Conservation (phyloP, 2,888 invertebrate genomes). For the Tanaodytes sp. region DNA sequence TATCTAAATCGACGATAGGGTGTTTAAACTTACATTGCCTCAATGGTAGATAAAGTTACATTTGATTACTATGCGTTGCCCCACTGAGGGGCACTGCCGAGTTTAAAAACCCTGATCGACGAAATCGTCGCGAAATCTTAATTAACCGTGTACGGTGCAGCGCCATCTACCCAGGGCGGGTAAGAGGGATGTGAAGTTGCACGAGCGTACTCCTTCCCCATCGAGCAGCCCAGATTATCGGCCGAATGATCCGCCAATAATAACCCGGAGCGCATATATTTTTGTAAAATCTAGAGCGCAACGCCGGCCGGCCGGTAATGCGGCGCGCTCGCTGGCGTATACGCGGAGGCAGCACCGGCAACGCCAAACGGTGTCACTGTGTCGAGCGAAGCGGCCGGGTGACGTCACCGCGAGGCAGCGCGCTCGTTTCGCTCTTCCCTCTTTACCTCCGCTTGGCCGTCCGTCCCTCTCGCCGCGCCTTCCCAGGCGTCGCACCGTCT, state of each 20-base stretch:
- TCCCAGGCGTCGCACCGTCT: too few relatives aligned
- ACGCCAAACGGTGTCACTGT: conserved; percentile 49
- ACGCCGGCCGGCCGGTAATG: conserved; percentile 43
- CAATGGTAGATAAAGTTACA: too few relatives aligned
- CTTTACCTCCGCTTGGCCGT: not conserved
- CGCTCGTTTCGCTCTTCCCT: not conserved
- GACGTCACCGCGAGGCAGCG: conserved; percentile 40
- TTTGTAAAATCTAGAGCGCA: conserved; percentile 33
- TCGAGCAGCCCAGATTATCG: conserved; percentile 1
- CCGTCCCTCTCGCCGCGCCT: not conserved
- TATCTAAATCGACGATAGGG: too few relatives aligned
- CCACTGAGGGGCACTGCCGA: too few relatives aligned
- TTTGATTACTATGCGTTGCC: too few relatives aligned
- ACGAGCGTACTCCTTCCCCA: not conserved
- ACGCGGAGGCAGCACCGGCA: conserved; percentile 24
- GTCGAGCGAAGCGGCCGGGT: conserved; percentile 44
- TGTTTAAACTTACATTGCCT: too few relatives aligned
- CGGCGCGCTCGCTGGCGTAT: conserved; percentile 18
- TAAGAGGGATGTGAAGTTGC: too few relatives aligned
- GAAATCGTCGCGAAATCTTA: too few relatives aligned
- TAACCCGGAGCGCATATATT: conserved; percentile 32
- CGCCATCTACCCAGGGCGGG: not conserved
- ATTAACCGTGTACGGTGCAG: not conserved
- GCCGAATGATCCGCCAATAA: conserved; percentile 31
- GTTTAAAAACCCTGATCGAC: too few relatives aligned